Base-by-base conservation (phyloP, 2,113 vertebrate genomes). In the Panurus biarmicus region DNA sequence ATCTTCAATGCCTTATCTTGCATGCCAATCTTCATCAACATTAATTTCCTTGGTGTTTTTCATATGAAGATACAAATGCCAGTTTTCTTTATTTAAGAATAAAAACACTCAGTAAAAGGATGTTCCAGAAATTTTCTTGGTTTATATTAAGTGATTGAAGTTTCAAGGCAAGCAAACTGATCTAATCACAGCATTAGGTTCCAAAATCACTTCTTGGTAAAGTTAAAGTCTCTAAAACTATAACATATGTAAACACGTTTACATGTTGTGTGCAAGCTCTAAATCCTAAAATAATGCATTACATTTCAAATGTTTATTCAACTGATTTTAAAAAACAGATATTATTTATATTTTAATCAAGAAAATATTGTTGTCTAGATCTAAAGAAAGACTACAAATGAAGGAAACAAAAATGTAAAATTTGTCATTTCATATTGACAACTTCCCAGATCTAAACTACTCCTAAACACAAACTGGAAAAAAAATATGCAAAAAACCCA, bases 91-190 rank as follows among this genome's bases (percentile, higher is more conserved):
- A 85, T 94, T 96, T 96, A 75, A 81, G 90, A 95, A 94, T 75
- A 89, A 85, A 67, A 40, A 11, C 19, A 23, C 21, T 60, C 12
- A 35, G 38, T 35, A 54, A 60, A 47, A 90, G 24, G 87, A 91
- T 17, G 25, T 69, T 87, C 26, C 72, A 94, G 61, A 97, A 87
- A 53, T 86, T 86, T 96, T 77, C 47, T 22, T 33, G 87, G 74
- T 95, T 96, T 81, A 62, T 51, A 86, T 35, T 86, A 93, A 91
- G 66, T 45, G 53, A 90, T 12, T 57, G 48, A 82, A 89, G 93
- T 90, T 91, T 87, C 29, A 23, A 97, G 85, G 94, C 85, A 95
- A 95, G 87, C 62, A 96, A 58, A 73, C 35, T 75, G 69, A 91
- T 81, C 47, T 94, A 95, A 97, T 87, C 81, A 93, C 29, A 77